phyloP scores from a whole-genome alignment of 2,797 vertebrate genomes.

The Danio tinwini region DNA sequence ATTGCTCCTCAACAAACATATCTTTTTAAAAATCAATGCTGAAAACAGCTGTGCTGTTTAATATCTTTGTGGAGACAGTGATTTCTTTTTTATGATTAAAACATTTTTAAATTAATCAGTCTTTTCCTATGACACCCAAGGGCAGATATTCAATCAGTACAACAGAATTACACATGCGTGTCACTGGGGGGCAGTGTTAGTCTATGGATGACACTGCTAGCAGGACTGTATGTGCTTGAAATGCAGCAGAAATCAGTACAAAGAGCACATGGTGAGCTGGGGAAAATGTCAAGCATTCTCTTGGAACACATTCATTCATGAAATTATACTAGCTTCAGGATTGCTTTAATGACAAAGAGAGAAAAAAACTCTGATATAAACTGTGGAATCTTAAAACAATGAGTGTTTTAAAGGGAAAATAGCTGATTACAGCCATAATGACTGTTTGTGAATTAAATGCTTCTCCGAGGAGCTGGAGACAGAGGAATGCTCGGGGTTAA shows the following conservation, averaged over 20 bases:
- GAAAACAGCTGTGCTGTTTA: not conserved
- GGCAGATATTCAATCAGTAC: slow-evolving; percentile 6
- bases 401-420: slow-evolving; percentile 42
- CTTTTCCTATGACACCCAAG: slow-evolving; percentile 38
- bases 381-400: slow-evolving; percentile 12
- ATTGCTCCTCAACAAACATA: too few relatives aligned
- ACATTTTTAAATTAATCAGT: too few relatives aligned
- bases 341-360: slow-evolving; percentile 25
- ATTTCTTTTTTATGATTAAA: not conserved
- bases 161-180: not conserved
- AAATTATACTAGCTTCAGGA: slow-evolving; percentile 20
- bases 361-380: slow-evolving; percentile 31
- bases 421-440: slow-evolving; percentile 49
- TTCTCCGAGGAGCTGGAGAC: slow-evolving; percentile 50
- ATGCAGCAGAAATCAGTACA: slow-evolving; percentile 33
- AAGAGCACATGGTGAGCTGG: slow-evolving; percentile 30
- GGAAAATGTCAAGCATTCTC: slow-evolving; percentile 36
- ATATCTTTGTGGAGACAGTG: not conserved
- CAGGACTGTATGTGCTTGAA: not conserved
- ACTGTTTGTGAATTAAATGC: slow-evolving; percentile 51
- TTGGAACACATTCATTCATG: slow-evolving; percentile 21
- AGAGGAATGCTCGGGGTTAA: slow-evolving; percentile 53
- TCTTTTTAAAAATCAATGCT: not conserved
- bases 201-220: slow-evolving; percentile 21
- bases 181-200: slow-evolving; percentile 57